Conservation (phyloP, 2,797 vertebrate genomes). For the Notolepis coatsorum region DNA sequence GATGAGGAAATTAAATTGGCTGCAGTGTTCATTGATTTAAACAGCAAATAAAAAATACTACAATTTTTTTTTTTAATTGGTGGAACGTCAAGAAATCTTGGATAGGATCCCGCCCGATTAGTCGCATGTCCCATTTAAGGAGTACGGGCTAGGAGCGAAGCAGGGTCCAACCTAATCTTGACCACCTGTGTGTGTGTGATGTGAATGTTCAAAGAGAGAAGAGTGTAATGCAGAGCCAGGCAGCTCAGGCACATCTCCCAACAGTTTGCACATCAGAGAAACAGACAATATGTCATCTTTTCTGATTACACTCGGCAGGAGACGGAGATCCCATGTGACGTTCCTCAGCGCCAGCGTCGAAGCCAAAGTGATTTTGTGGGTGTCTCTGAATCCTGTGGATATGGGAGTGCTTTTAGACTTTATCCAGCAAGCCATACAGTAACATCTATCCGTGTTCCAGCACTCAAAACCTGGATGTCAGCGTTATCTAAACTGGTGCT, state of each 20-base stretch:
- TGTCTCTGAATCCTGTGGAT: constrained; percentile 49
- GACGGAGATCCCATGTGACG: constrained; percentile 50
- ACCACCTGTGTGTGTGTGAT: constrained; percentile 61
- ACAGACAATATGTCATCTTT: constrained; percentile 57
- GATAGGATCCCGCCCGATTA: constrained; percentile 61
- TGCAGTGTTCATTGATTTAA: constrained; percentile 56
- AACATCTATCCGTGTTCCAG: constrained; percentile 16
- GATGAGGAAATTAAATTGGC: constrained; percentile 61
- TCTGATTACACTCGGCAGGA: constrained; percentile 67
- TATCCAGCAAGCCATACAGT: constrained; percentile 29
- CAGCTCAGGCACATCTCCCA: constrained; percentile 52
- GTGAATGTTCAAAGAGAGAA: constrained; percentile 36
- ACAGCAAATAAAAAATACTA: constrained; percentile 14
- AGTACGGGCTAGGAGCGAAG: constrained; percentile 31
- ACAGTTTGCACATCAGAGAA: constrained; percentile 46
- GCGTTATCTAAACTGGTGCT: constrained; percentile 1
- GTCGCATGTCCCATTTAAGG: constrained; percentile 40
- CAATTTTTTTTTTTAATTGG: constrained; percentile 17
- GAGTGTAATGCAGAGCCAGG: constrained; percentile 43
- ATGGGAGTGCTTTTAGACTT: constrained; percentile 38
- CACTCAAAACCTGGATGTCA: constrained; percentile 6
- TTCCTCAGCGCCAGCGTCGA: constrained; percentile 38
- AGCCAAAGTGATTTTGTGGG: constrained; percentile 63
- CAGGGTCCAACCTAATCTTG: constrained; percentile 49
- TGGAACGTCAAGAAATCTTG: constrained; percentile 56